Evolutionary conservation across 2,113 vertebrate species (phyloP).

Genomic region (Malurus elegans): DNA sequence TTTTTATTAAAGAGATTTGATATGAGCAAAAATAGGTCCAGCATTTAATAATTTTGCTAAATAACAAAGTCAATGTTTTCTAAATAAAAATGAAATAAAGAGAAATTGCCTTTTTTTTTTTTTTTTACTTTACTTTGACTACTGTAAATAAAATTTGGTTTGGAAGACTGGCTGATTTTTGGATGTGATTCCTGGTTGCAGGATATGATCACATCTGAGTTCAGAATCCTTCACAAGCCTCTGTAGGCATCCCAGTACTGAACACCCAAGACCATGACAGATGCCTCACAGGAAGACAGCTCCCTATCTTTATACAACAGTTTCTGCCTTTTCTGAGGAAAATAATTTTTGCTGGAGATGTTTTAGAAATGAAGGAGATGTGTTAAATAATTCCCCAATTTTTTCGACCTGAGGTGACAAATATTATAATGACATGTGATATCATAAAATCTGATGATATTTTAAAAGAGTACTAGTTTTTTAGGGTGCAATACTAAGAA

Average conservation of each 20-base stretch:
- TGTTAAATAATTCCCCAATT: not conserved
- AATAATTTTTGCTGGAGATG: not conserved
- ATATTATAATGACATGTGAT: slow-evolving; percentile 33
- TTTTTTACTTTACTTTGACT: not conserved
- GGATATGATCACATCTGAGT: not conserved
- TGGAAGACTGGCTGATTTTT: not conserved
- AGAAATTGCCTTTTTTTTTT: not conserved
- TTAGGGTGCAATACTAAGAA: slow-evolving; percentile 31
- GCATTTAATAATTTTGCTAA: not conserved
- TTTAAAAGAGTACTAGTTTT: slow-evolving; percentile 28
- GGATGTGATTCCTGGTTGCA: not conserved
- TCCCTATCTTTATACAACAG: not conserved
- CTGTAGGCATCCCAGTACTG: not conserved
- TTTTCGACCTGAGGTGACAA: slow-evolving; percentile 45
- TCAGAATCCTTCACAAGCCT: not conserved
- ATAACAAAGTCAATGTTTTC: not conserved
- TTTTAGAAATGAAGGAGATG: not conserved
- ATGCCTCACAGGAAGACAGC: not conserved
- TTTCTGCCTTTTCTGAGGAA: not conserved
- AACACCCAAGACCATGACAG: not conserved
- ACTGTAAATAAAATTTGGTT: not conserved
- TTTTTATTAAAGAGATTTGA: not conserved
- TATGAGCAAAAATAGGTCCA: not conserved
- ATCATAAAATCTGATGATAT: not conserved
- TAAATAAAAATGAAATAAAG: not conserved